Base-by-base conservation (phyloP, 1,140 invertebrate genomes). In the Thaumetopoea pityocampa region DNA sequence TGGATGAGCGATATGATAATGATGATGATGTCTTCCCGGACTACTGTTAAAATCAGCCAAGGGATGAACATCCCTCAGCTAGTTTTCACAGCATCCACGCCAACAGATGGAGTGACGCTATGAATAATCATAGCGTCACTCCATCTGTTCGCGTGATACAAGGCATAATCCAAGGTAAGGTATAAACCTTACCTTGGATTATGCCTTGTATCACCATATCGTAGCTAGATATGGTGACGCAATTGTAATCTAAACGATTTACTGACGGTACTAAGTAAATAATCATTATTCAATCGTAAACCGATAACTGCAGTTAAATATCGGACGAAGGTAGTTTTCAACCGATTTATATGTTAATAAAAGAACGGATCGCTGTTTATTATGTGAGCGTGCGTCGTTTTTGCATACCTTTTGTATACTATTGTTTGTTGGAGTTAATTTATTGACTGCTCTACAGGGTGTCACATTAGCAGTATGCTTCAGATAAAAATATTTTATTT, bases 321-420 rank as follows among this genome's bases (percentile, higher is more conserved):
- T 23, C 46, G 46, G 32, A 42, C 38, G 20, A 9, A 12, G 40
- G 55, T 50, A 43, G 40, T 62, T 72, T 61, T 67, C 51, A 55
- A 53, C 23, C 43, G 43, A 59, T 69, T 65, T 63, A 60, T 50
- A 67, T 67, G 56, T 57, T 53, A 68, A 70, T 58, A 41, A 48
- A 23, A 27, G 35, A 33, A 40, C 50, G 42, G 47, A 63, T 56
- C 8, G 26, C 18, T 9, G 23, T 40, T 30, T 40, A 30, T 40
- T 30, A 38, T 28, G 24, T 12, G 35, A 8, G 9, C 3, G 15
- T 15, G 28, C 33, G 23, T 63, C 35, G 40, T 47, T 57, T 40
- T 51, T 45, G 27, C n/a, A n/a, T n/a, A n/a, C n/a, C n/a, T n/a
- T n/a, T 50, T 40, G 48, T 53, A 41, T 48, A 37, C 30, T 51